Evolutionary conservation across 2,797 vertebrate genomes (phyloP), one percentile per base, ranked within the genome.

Genomic region (Rhynchotus rufescens): DNA sequence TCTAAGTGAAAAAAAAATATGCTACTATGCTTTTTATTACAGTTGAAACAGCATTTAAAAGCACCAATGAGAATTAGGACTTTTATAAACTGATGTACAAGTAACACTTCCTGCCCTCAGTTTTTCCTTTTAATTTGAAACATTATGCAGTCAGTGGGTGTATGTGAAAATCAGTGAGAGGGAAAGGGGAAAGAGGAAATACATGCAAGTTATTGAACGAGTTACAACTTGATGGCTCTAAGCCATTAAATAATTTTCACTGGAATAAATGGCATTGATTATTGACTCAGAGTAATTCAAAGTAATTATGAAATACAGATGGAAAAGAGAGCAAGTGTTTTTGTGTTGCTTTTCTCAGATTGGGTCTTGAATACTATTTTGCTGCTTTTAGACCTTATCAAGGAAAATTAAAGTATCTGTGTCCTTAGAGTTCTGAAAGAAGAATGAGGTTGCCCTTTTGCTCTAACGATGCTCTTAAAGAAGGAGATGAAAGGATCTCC

Each of bases 61-160:
- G 5, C 32, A 80, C 5, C 9, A 62, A 7, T 77, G 34, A 74
- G 90, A 91, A 92, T 34, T 32, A 64, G 21, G 36, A 61, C 19
- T 91, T 93, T 76, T 74, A 54, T 79, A 89, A 90, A 72, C 56
- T 71, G 44, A 36, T 25, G 4, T 23, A 61, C 21, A 74, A 81
- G 66, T 69, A 79, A 71, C 47, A 75, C 15, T 73, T 85, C 80
- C 86, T 89, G 60, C 23, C 57, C 40, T 89, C 5, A 1, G 42
- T 84, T 79, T 89, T 60, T 84, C 49, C 44, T 69, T 91, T 90
- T 93, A 90, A 96, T 94, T 83, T 87, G 56, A 91, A 96, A 80
- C 81, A 85, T 83, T 80, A 44, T 26, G 8, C 51, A 71, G 16
- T 0, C 51, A 71, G 16, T 0, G 3, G 22, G 44, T 89, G 44